Percentiles rank a stretch among this genome's conserved stretches.
phyloP scores from a whole-genome alignment of 2,888 invertebrate genomes.

The Barypeithes pellucidus region DNA sequence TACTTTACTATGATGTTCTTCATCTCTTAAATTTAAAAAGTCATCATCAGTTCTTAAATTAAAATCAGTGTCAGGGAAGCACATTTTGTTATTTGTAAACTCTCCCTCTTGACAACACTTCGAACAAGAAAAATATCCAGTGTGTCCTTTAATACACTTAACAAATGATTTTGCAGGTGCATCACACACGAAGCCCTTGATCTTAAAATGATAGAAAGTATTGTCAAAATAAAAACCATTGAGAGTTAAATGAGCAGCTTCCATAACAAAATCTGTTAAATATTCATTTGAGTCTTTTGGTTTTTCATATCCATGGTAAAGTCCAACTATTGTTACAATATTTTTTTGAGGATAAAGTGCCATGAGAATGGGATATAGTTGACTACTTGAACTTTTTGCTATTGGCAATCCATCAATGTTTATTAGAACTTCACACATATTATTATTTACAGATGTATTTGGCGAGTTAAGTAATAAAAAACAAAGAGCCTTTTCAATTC shows the following conservation, averaged over 20 bases:
- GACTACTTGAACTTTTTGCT: constrained; percentile 52
- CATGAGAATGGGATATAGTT: constrained; percentile 56
- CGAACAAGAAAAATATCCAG: constrained; percentile 56
- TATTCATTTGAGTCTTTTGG: constrained; percentile 52
- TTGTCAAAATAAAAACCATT: constrained; percentile 29
- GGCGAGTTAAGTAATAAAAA: not conserved
- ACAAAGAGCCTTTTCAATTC: constrained; percentile 7
- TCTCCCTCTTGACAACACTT: constrained; percentile 54
- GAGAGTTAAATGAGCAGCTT: constrained; percentile 23
- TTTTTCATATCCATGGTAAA: constrained; percentile 54
- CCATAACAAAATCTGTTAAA: constrained; percentile 53
- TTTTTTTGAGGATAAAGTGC: constrained; percentile 40
- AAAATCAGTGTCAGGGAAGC: constrained; percentile 49
- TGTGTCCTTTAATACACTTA: constrained; percentile 54
- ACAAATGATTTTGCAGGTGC: constrained; percentile 56
- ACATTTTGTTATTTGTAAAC: constrained; percentile 43
- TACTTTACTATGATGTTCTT: constrained; percentile 53
- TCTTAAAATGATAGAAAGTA: constrained; percentile 42
- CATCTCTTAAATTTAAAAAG: constrained; percentile 49
- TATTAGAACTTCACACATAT: constrained; percentile 23
- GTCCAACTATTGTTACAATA: constrained; percentile 54
- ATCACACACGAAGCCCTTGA: constrained; percentile 55
- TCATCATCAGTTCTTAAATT: constrained; percentile 41
- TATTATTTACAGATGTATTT: not conserved
- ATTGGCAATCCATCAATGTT: constrained; percentile 51